Conservation (phyloP, 1,140 invertebrate genomes). For the Andrena cerasifolii region DNA sequence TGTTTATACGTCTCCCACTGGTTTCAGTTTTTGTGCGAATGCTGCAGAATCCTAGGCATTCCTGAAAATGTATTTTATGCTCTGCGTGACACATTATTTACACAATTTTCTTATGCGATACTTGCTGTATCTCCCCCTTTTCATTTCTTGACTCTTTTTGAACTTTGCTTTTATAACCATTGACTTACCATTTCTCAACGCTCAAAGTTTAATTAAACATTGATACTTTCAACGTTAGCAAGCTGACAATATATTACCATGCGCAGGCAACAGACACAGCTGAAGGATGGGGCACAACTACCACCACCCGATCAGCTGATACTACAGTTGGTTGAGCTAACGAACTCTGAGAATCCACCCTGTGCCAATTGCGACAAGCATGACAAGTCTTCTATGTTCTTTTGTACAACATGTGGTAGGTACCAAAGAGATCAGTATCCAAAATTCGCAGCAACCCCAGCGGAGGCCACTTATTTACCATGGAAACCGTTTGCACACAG, state of each 20-base stretch:
- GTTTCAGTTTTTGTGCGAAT: no score
- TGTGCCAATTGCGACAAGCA: slow-evolving; percentile 88
- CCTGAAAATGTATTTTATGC: no score
- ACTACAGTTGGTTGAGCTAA: slow-evolving; percentile 85
- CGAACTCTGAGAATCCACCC: slow-evolving; percentile 86
- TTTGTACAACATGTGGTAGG: slow-evolving; percentile 87
- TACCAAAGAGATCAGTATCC: background rate
- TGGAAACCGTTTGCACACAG: slow-evolving; percentile 72
- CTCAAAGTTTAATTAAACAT: background rate
- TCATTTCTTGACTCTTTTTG: background rate
- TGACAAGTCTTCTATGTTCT: slow-evolving; percentile 86
- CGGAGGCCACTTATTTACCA: background rate
- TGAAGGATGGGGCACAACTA: slow-evolving; percentile 84
- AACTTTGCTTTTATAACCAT: background rate
- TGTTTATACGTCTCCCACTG: no score
- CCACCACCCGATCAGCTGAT: slow-evolving; percentile 86
- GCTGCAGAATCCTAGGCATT: no score
- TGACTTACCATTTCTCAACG: background rate
- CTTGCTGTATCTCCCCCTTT: no score
- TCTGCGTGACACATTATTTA: no score
- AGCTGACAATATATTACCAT: background rate
- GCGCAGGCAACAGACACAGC: slow-evolving; percentile 83
- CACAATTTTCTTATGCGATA: no score
- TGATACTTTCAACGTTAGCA: background rate
- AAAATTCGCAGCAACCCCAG: no score